Evolutionary conservation across 1,140 invertebrate species (phyloP), one percentile per base, ranked within the genome.

Genomic region (Pomacea maculata): DNA sequence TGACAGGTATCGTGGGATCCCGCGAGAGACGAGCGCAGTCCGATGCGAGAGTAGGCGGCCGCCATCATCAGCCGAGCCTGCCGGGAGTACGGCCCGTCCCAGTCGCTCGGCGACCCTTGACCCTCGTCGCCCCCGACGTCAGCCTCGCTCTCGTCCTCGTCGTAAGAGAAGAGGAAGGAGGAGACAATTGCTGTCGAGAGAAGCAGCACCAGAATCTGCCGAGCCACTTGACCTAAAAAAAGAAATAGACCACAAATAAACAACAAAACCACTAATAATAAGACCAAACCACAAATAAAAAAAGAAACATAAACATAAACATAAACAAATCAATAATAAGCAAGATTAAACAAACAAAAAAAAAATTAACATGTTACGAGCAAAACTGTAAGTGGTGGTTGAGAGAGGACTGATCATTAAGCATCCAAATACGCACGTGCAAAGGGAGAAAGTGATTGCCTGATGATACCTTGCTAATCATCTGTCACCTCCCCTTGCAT

Each of bases 11-110:
- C 79, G 45, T 19, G 9, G 9, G 70, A 63, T 9, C 75, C 75
- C 15, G 25, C 29, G 55, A 67, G 21, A 25, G 71, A 45, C n/a
- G 79, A 75, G 29, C 79, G 55, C 57, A 75, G 15, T n/a, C 73
- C 79, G 64, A 80, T 75, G 34, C 52, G 71, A 52, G 64, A 57
- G 34, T 29, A 21, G 61, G 71, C 21, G 68, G 57, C 57, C 29
- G 71, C 70, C 61, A 80, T 80, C 63, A 74, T 76, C 19, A 81
- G 74, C 7, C 65, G 52, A 14, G 54, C 74, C 63, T 75, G 74
- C 25, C 64, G 75, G 75, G 75, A 77, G 34, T 54, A 52, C n/a
- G 25, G 61, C 25, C 55, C 25, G 75, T 29, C 34, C 55, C 21
- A 45, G 11, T n/a, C 45, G 11, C 25, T 29, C 25, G 17, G 14